Base-by-base conservation (phyloP, 2,113 vertebrate genomes). In the Anser cygnoides region DNA sequence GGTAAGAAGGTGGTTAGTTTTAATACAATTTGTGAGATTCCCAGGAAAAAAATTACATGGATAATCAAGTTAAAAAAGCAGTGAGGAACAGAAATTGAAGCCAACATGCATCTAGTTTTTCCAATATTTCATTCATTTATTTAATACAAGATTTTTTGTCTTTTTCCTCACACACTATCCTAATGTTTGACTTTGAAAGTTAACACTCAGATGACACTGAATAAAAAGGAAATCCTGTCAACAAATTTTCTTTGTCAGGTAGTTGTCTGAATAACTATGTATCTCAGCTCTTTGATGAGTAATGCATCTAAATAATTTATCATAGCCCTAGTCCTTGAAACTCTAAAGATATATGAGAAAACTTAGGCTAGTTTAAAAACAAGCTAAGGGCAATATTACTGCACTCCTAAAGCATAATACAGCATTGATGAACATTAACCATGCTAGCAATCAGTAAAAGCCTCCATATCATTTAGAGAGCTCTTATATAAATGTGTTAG, bases 251-350 rank as follows among this genome's bases (percentile, higher is more conserved):
- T 76, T 92, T 88, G 58, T 87, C 73, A 83, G 50, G 50, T 84
- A 67, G 28, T 39, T 83, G 4, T 58, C 68, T 77, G 59, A 95
- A 83, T 29, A 91, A 50, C 52, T 71, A n/a, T 54, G 25, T 81
- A 85, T 66, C 18, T 89, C 49, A 77, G 25, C n/a, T 74, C 74
- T 95, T 79, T 93, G 59, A 86, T 92, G 52, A 91, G 7, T 70
- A 61, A 16, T 39, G 16, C 15, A 76, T 84, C 21, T 92, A 90
- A 94, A 94, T 93, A 95, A 97, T 95, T 94, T 78, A 94, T 39
- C 22, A 74, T 63, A 88, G 63, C 84, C 67, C 16, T 89, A 86
- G 79, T 94, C 59, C 82, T 90, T 90, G 37, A 87, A 94, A 62
- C 46, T 92, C 52, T 59, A 83, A 83, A 91, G 72, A 84, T 16